Evolutionary conservation across 1,140 invertebrate genomes (phyloP), one percentile per base, ranked within the genome.

Genomic region (Metopolophium dirhodum): DNA sequence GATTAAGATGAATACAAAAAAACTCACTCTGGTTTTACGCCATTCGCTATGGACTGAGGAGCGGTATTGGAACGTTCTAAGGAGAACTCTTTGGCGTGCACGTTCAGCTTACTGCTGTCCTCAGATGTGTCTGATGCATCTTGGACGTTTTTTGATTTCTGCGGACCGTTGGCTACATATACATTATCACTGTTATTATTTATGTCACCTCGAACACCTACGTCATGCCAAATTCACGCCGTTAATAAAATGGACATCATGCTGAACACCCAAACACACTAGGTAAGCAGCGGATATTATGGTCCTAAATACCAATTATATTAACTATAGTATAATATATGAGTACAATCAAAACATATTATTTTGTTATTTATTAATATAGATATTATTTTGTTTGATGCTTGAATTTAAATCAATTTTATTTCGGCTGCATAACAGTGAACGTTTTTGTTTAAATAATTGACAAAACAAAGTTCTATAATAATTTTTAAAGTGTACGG

Each of bases 71-170:
- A 93, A 41, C 91, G 91, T 93, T 93, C 91, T 45, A 93, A 97
- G 94, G 97, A 97, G 95, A 98, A 98, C 96, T 98, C 97, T 95
- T 97, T 97, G 85, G 97, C 97, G 96, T 98, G 97, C 91, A 98
- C 97, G 95, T 98, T 98, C 94, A 98, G 96, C 95, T 97, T 96
- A 94, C 94, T 94, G 26, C 14, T 45, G 18, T 57, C 37, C 93
- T 94, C 94, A 95, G 22, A 37, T 20, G 30, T 9, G 82, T 54
- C 20, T 30, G 49, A 14, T 41, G 49, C 47, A n/a, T 54, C 35
- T 86, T 93, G 85, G 9, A 51, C 0, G 2, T 30, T 83, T 57
- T 85, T 93, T 18, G 77, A 85, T 93, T 85, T 93, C 91, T 85
- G 68, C 23, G 45, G 11, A 86, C 91, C 82, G 77, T 86, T 93